Evolutionary conservation across 2,113 vertebrate species (phyloP), one percentile per base, ranked within the genome.

Genomic region (Todiramphus saurophagus): DNA sequence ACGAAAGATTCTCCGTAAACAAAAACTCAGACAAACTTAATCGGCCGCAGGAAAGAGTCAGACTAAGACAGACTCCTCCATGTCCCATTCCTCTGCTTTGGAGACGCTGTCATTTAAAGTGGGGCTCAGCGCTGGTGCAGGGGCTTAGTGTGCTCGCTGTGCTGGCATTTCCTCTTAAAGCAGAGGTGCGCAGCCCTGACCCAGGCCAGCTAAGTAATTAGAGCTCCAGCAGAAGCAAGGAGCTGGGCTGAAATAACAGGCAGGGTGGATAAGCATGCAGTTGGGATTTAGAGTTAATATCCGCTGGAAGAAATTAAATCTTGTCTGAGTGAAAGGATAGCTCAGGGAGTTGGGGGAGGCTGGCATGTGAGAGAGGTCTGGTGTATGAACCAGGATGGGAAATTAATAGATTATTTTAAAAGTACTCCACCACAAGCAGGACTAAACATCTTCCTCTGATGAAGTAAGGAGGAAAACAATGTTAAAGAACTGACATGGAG

Each of bases 261-360:
- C 76, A 80, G 73, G 43, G 51, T 73, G 72, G 67, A 89, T 70
- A 94, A 95, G 74, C 27, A 7, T n/a, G 30, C 6, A 1, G 41
- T 31, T 77, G 78, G 87, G 92, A 93, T 94, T 97, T 89, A 50
- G 59, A 79, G n/a, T 80, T 93, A 81, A 87, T 81, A 83, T 84
- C 64, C 4, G 6, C 53, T 84, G 87, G 84, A 93, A 97, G 89
- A 97, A 96, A 96, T 87, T 44, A 96, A 95, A 90, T 84, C 72
- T 88, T 68, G 39, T 92, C 69, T 93, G 92, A 87, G 48, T 15
- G 77, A 93, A 48, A 3, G 1, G 50, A 31, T 81, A 87, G 73
- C 33, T 53, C 14, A 28, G 13, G 51, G 27, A 53, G 15, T 53
- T 11, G 13, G 51, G 35, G 20, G 43, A 64, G 41, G 37, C 1